A percentile compares a stretch with the other conserved stretches of the same genome.
These are phyloP conservation scores for Argentina silus DNA, from an alignment of 2,797 vertebrate genomes.

Conservation along the genomic window DNA sequence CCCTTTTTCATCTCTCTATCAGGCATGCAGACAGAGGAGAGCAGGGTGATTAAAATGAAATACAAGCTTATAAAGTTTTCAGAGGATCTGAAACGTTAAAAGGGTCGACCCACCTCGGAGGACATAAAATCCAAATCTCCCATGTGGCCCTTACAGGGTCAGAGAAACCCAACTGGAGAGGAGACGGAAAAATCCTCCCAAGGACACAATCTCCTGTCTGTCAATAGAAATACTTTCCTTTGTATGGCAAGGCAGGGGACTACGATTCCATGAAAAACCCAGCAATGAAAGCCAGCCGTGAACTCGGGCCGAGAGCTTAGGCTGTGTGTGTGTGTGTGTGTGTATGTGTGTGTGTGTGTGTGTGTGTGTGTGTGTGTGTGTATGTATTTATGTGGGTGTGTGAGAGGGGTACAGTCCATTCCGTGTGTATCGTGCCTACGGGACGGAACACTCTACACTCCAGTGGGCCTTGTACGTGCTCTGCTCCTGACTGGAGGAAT, in stretches of 20 bases:
- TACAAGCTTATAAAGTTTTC: slow-evolving; percentile 57
- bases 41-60: slow-evolving; percentile 66
- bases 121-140: slow-evolving; percentile 40
- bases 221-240: slow-evolving; percentile 51
- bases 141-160: slow-evolving; percentile 28
- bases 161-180: slow-evolving; percentile 32
- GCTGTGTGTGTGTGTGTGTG: background rate
- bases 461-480: slow-evolving; percentile 32
- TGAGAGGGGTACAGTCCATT: background rate
- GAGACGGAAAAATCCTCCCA: slow-evolving; percentile 43
- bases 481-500: slow-evolving; percentile 55
- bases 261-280: slow-evolving; percentile 17
- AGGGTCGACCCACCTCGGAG: slow-evolving; percentile 42
- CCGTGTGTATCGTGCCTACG: slow-evolving; percentile 27
- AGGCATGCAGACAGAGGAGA: slow-evolving; percentile 34
- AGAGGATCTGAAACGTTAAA: slow-evolving; percentile 63
- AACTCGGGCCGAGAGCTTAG: slow-evolving; percentile 15
- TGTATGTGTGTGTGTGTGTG: background rate
- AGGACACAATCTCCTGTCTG: slow-evolving; percentile 16
- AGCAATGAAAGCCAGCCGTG: slow-evolving; percentile 10
- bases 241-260: slow-evolving; percentile 34
- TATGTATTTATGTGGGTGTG: slow-evolving; percentile 4
- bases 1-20: slow-evolving; percentile 47
- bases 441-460: slow-evolving; percentile 33
- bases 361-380: slow-evolving; percentile 4